Percentiles rank a stretch among this genome's conserved stretches.
Evolutionary conservation across 1,140 invertebrate species (phyloP).

Genomic region (Leptinotarsa undecemlineata): DNA sequence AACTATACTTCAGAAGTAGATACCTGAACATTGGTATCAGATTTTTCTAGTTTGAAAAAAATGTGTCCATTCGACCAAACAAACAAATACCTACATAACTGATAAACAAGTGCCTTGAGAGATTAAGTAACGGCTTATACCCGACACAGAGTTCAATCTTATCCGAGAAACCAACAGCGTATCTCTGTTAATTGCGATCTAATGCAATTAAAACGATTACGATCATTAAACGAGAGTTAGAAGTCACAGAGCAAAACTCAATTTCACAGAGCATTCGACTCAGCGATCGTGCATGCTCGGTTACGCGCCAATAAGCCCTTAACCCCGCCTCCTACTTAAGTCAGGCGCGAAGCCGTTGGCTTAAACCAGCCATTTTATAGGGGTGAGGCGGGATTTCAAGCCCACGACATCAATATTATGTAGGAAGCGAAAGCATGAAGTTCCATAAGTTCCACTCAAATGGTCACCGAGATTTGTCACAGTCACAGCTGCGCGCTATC

Average conservation of each 20-base stretch:
- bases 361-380: slow-evolving; percentile 14
- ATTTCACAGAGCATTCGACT: slow-evolving; percentile 18
- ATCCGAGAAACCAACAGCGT: too few relatives aligned
- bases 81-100: too few relatives aligned
- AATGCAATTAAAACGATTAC: slow-evolving; percentile 9
- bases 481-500: slow-evolving; percentile 5
- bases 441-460: slow-evolving; percentile 18
- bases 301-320: slow-evolving; percentile 10
- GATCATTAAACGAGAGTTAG: slow-evolving; percentile 6
- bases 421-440: slow-evolving; percentile 10
- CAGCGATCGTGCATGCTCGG: slow-evolving; percentile 4
- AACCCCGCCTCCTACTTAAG: slow-evolving; percentile 5
- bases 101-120: too few relatives aligned
- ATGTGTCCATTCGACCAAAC: too few relatives aligned
- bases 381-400: slow-evolving; percentile 1
- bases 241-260: slow-evolving; percentile 12
- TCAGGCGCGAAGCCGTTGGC: slow-evolving; percentile 14
- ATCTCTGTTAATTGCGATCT: background rate
- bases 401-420: slow-evolving; percentile 8
- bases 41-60: too few relatives aligned
- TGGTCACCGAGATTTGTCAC: slow-evolving; percentile 18
- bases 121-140: too few relatives aligned
- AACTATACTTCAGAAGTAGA: too few relatives aligned
- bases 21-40: too few relatives aligned
- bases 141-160: too few relatives aligned